Evolutionary conservation across 2,113 vertebrate genomes (phyloP).

Genomic region (Corythoichthys intestinalis): DNA sequence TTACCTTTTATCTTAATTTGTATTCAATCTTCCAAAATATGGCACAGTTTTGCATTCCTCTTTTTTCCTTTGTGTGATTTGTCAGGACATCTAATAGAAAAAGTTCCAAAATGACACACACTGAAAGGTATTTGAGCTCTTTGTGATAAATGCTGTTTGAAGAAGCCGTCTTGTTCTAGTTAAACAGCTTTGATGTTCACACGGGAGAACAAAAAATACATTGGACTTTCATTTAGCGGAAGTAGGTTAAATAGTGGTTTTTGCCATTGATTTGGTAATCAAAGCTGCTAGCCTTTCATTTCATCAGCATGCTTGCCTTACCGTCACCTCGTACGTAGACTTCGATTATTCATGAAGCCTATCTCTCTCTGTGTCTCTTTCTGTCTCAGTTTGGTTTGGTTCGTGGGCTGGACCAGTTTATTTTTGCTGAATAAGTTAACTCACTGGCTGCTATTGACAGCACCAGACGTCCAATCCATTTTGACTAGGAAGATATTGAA

Average conservation of each 20-base stretch:
- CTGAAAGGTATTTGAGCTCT: conserved; percentile 24
- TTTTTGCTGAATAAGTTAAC: no score
- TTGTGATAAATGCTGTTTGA: conserved; percentile 17
- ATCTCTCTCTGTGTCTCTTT: neutral
- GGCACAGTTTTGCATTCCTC: conserved; percentile 19
- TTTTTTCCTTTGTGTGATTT: conserved; percentile 43
- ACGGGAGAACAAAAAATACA: conserved; percentile 2
- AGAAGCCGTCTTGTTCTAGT: conserved; percentile 10
- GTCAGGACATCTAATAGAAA: conserved; percentile 36
- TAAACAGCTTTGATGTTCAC: conserved; percentile 37
- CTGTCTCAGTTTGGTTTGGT: no score
- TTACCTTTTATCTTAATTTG: conserved; percentile 61
- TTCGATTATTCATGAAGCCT: conserved; percentile 58
- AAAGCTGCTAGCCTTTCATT: conserved; percentile 55
- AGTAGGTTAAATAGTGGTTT: conserved; percentile 50
- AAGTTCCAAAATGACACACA: conserved; percentile 29
- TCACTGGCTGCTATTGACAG: no score
- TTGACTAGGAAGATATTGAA: no score
- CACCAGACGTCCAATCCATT: no score
- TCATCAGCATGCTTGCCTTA: conserved; percentile 37
- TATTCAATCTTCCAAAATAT: conserved; percentile 38
- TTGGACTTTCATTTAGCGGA: conserved; percentile 45
- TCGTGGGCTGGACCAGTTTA: no score
- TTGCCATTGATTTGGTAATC: conserved; percentile 51
- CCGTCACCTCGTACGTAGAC: conserved; percentile 44